Evolutionary conservation across 2,888 invertebrate species (phyloP), one percentile per base, ranked within the genome.

Genomic region (Ernsta delagoae): DNA sequence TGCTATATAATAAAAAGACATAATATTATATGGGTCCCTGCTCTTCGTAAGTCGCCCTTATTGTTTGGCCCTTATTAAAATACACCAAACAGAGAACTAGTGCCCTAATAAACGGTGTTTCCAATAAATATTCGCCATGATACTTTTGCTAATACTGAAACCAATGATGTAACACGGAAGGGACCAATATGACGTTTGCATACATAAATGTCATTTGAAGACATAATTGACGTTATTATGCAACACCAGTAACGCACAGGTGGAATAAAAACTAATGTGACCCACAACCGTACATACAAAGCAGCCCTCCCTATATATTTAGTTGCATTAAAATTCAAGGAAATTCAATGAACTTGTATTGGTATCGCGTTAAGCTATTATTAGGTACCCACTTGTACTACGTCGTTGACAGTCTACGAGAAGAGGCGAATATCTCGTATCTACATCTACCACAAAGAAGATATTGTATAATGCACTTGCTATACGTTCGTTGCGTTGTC

Each of bases 311-410:
- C 70, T 75, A 74, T 72, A 71, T 76, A 77, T 74, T 67, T 72
- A 71, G 70, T 69, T 68, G 59, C 70, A 78, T 83, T 82, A 76
- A 78, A 78, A 81, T 86, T 85, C 86, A 87, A 85, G 86, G 87
- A 82, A 83, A 85, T 77, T 71, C 84, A 74, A 77, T 84, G 85
- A 86, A 84, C 84, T 76, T 74, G 56, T 62, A 75, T 56, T 41
- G 59, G 53, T 43, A 45, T 50, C 65, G 36, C 34, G 48, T 45
- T 65, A 41, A 63, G 54, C 50, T 16, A 57, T 45, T 57, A 59
- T 59, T 24, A 24, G 24, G 24, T 24, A 24, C 24, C 24, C 24
- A 24, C 24, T 24, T 3, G 24, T 59, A 59, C 31, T 43, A 64
- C 16, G 16, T 16, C 16, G 65, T 24, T 24, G 24, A 24, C 3